Evolutionary conservation across 2,888 invertebrate genomes (phyloP), one percentile per base, ranked within the genome.

Genomic region (Apamea anceps): DNA sequence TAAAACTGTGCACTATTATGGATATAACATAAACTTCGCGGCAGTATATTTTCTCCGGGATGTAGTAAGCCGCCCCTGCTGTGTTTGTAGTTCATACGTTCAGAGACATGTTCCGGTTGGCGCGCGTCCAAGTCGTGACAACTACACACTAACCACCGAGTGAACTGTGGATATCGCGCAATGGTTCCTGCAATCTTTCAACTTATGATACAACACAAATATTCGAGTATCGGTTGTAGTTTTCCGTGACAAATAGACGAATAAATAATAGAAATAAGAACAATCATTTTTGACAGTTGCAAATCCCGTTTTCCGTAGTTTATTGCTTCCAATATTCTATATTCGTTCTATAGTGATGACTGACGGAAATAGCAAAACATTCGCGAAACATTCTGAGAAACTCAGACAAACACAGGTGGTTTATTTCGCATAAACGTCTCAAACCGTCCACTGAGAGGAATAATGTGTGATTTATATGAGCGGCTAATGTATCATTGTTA

Each of bases 371-470:
- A 85, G 66, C 57, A 12, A 37, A 77, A 75, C 73, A 60, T 45
- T 65, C n/a, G n/a, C n/a, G 48, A 57, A 75, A 62, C 32, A 32
- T 82, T 85, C 72, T 57, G 2, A 75, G 86, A 77, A 79, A 60
- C 42, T 37, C 72, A 25, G 7, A 81, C 54, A 84, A 82, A 85
- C 72, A 82, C 84, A 85, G 85, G 82, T 84, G 84, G 76, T 77
- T 72, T 81, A 74, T 81, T 81, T 81, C 83, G 57, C 73, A 80
- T 83, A 84, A 80, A 85, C 60, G 80, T 85, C 74, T 81, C 67
- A 68, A 72, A 72, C 45, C 81, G 62, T 85, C 85, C 82, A 74
- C 74, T 62, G 51, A 60, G 28, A 72, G 65, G 63, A 77, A 70
- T 85, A 72, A 62, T 75, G 77, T 63, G 67, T 42, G 82, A 81